Conservation (phyloP, 2,888 invertebrate genomes). For the Petrolisthes manimaculis region DNA sequence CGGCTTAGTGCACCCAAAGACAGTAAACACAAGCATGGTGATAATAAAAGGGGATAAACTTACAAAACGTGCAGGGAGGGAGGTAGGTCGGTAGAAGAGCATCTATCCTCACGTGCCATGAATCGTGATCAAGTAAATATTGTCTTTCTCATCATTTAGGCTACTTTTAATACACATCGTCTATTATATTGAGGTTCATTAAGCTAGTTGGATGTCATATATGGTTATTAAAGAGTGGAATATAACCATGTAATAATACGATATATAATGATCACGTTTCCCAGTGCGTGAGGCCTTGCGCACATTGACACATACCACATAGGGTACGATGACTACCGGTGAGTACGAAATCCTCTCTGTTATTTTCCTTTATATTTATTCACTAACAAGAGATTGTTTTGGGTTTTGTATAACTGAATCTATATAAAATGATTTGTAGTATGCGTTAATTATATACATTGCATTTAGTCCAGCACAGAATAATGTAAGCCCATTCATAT, state of each 20-base stretch:
- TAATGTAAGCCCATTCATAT: no score
- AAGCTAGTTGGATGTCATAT: no score
- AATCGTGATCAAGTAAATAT: conserved; percentile 15
- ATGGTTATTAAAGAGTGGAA: not conserved
- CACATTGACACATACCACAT: not conserved
- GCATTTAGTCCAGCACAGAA: no score
- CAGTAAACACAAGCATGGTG: not conserved
- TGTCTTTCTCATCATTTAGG: not conserved
- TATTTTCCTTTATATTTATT: not conserved
- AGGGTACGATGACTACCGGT: not conserved
- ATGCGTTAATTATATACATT: not conserved
- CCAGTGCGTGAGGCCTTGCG: conserved; percentile 21
- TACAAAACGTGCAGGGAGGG: not conserved
- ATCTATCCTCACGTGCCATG: not conserved
- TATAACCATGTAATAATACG: not conserved
- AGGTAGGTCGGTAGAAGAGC: not conserved
- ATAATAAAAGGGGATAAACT: not conserved
- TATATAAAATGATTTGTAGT: not conserved
- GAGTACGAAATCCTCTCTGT: not conserved
- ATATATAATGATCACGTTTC: conserved; percentile 17
- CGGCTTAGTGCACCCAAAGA: no score
- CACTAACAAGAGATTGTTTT: not conserved
- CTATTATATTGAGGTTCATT: not conserved
- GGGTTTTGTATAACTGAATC: not conserved
- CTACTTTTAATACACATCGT: not conserved